Percentiles rank a stretch among this genome's conserved stretches.
Conservation (phyloP, 2,797 vertebrate species). For the Corythornis leucogaster region DNA sequence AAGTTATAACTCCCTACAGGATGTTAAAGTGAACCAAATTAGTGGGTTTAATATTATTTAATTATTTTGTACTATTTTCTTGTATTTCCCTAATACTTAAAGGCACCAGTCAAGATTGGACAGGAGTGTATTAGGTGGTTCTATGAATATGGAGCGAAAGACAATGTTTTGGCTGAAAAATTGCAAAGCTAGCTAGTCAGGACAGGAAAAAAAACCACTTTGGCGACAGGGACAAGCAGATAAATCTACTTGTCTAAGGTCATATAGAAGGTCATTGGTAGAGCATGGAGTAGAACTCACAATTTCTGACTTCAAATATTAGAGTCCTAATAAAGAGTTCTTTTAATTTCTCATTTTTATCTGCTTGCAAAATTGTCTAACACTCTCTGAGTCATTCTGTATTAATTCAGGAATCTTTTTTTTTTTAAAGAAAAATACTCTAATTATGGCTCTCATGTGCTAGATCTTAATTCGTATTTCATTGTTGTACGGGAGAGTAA, state of each 20-base stretch:
- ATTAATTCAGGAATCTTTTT: background rate
- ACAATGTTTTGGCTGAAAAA: background rate
- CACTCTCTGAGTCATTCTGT: background rate
- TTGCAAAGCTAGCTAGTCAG: background rate
- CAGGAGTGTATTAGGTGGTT: background rate
- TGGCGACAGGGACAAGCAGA: background rate
- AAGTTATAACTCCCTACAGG: background rate
- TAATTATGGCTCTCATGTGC: background rate
- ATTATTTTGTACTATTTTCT: background rate
- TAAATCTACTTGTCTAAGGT: background rate
- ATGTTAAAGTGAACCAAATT: background rate
- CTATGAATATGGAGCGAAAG: background rate
- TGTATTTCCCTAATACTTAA: background rate
- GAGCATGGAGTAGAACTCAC: background rate
- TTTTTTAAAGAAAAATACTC: background rate
- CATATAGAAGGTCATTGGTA: background rate
- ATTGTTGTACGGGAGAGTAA: background rate
- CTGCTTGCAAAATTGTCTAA: conserved; percentile 10
- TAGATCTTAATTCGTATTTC: background rate
- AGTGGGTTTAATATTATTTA: background rate
- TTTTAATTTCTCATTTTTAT: conserved; percentile 53
- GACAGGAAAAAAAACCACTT: background rate
- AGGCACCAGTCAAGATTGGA: background rate
- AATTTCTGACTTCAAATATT: background rate
- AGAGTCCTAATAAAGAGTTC: conserved; percentile 53